Percentiles rank a stretch among this genome's conserved stretches.
These are phyloP conservation scores for Acyrthosiphon pisum DNA, from an alignment of 1,140 invertebrate species.

Conservation along the genomic window DNA sequence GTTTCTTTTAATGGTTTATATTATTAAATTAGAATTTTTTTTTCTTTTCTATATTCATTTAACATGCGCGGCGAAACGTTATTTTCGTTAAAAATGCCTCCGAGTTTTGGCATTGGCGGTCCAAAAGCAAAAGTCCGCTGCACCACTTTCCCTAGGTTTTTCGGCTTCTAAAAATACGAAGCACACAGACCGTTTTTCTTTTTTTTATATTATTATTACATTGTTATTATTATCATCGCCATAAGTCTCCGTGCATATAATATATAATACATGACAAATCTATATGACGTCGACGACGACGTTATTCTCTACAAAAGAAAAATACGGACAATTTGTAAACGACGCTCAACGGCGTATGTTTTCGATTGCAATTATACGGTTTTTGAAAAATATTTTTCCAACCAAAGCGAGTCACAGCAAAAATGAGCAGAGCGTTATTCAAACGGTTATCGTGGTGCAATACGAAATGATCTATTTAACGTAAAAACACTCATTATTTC, in stretches of 20 bases:
- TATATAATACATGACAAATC: not conserved
- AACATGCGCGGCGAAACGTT: not conserved
- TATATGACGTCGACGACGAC: no score
- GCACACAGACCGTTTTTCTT: not conserved
- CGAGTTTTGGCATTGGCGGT: not conserved
- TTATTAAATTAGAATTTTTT: conserved; percentile 12
- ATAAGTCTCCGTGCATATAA: not conserved
- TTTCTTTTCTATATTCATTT: not conserved
- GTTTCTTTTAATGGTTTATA: conserved; percentile 6
- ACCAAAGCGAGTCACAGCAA: not conserved
- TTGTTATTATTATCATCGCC: not conserved
- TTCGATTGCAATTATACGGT: not conserved
- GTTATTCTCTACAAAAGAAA: not conserved
- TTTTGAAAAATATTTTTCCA: not conserved
- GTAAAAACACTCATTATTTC: no score
- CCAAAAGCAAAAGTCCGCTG: not conserved
- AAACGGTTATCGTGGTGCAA: not conserved
- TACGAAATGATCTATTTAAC: not conserved
- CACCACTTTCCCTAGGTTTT: not conserved
- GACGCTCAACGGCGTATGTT: rapidly evolving
- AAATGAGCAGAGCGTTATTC: not conserved
- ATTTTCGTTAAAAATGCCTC: conserved; percentile 5
- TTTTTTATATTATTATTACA: not conserved
- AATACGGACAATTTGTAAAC: not conserved
- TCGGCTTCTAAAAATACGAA: conserved; percentile 19